These are phyloP conservation scores for Philypnodon macrostomus DNA, from an alignment of 2,797 vertebrate genomes.

Conservation along the genomic window DNA sequence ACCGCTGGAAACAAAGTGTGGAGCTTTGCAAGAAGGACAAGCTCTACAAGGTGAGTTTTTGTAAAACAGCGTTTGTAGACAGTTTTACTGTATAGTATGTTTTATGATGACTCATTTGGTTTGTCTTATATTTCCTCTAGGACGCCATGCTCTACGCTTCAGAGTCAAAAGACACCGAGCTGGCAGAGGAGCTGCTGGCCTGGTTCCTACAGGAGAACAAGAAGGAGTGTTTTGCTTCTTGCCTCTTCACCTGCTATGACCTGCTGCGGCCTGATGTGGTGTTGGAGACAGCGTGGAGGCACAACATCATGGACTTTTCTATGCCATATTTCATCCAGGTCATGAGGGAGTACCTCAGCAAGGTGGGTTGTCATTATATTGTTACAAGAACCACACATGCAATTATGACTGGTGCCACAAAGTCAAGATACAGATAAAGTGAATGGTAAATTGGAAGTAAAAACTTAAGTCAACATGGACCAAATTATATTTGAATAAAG, in stretches of 20 bases:
- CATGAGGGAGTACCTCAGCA: constrained; percentile 98
- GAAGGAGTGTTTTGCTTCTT: constrained; percentile 95
- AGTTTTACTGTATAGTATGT: neutral
- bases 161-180: constrained; percentile 77
- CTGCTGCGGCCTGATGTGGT: constrained; percentile 97
- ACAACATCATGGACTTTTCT: constrained; percentile 99
- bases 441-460: no score
- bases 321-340: constrained; percentile 99
- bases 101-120: neutral
- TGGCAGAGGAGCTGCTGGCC: constrained; percentile 92
- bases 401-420: neutral
- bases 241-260: constrained; percentile 97
- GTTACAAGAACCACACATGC: no score
- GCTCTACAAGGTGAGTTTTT: constrained; percentile 88
- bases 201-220: constrained; percentile 97
- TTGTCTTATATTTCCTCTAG: constrained; percentile 36
- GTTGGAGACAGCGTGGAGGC: constrained; percentile 97
- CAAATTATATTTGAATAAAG: neutral
- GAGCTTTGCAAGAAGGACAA: constrained; percentile 98
- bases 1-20: constrained; percentile 99
- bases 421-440: no score
- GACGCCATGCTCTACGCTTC: constrained; percentile 80
- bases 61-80: neutral
- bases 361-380: constrained; percentile 78
- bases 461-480: neutral